Percentiles rank a stretch among this genome's conserved stretches.
Evolutionary conservation across 2,888 invertebrate species (phyloP).

Genomic region (Gastrophysa polygoni): DNA sequence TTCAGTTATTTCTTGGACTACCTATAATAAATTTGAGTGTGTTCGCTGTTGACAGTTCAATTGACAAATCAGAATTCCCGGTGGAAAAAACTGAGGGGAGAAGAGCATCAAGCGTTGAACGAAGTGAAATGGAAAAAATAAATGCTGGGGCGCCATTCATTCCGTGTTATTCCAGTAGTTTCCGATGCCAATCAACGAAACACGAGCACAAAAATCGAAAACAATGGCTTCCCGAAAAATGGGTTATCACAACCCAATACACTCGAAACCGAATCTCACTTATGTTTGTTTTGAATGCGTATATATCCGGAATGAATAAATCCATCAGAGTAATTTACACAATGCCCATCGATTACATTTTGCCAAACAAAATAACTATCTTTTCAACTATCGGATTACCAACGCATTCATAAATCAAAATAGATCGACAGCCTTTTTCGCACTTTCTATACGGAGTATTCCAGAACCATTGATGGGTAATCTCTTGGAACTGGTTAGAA

Average conservation of each 20-base stretch:
- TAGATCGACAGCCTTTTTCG: background rate
- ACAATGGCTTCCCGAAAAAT: background rate
- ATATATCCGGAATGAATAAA: slow-evolving; percentile 10
- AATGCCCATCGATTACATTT: background rate
- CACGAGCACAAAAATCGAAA: background rate
- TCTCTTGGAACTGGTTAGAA: background rate
- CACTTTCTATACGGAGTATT: no score
- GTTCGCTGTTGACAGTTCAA: no score
- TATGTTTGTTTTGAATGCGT: slow-evolving; percentile 8
- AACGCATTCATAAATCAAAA: background rate
- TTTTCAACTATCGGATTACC: background rate
- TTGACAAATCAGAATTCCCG: no score
- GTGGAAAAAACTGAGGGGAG: no score
- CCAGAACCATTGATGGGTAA: background rate
- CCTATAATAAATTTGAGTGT: no score
- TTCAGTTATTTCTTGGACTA: no score
- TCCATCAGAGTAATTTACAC: background rate
- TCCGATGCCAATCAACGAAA: background rate
- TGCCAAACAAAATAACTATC: background rate
- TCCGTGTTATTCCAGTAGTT: slow-evolving; percentile 5
- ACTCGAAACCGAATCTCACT: slow-evolving; percentile 13
- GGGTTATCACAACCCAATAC: slow-evolving; percentile 3
- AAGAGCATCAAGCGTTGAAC: background rate
- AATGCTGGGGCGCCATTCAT: background rate
- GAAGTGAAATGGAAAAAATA: background rate